A percentile compares a stretch with the other conserved stretches of the same genome.
phyloP scores from a whole-genome alignment of 2,113 vertebrate genomes.

The Gobiocypris rarus region DNA sequence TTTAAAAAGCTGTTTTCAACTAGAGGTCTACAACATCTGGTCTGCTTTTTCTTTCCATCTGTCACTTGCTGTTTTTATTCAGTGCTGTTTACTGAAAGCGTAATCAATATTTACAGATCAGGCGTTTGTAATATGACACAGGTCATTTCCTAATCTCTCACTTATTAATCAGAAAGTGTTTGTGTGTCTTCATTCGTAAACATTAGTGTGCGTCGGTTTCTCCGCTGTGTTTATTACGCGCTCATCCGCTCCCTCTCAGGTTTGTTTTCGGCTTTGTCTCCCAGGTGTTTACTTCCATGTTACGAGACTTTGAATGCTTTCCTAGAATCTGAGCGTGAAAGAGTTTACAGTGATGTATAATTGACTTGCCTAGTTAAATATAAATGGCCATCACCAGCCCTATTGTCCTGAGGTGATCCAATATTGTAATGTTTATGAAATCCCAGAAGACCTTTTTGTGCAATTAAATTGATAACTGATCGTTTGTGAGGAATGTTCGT shows the following conservation, averaged over 20 bases:
- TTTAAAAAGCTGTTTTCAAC: background rate
- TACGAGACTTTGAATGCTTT: conserved; percentile 38
- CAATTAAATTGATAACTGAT: background rate
- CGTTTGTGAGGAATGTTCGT: background rate
- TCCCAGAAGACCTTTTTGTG: background rate
- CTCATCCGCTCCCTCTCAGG: background rate
- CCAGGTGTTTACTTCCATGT: background rate
- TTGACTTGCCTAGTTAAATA: conserved; percentile 39
- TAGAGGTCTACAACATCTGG: background rate
- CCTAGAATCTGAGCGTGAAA: conserved; percentile 46
- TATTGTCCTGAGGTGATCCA: conserved; percentile 37
- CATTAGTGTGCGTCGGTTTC: background rate
- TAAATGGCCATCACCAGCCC: conserved; percentile 42
- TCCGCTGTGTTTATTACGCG: background rate
- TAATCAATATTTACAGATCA: conserved; percentile 35
- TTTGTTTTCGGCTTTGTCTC: conserved; percentile 13
- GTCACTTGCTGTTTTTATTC: conserved; percentile 29
- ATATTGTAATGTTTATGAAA: conserved; percentile 14
- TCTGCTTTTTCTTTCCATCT: background rate
- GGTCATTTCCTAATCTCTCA: conserved; percentile 44
- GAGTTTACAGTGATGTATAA: conserved; percentile 39
- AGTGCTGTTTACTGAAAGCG: conserved; percentile 9
- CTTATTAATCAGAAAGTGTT: conserved; percentile 36
- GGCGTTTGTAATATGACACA: conserved; percentile 36
- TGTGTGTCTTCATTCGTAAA: conserved; percentile 7